Evolutionary conservation across 1,140 invertebrate species (phyloP).

Genomic region (Ceratina calcarata): DNA sequence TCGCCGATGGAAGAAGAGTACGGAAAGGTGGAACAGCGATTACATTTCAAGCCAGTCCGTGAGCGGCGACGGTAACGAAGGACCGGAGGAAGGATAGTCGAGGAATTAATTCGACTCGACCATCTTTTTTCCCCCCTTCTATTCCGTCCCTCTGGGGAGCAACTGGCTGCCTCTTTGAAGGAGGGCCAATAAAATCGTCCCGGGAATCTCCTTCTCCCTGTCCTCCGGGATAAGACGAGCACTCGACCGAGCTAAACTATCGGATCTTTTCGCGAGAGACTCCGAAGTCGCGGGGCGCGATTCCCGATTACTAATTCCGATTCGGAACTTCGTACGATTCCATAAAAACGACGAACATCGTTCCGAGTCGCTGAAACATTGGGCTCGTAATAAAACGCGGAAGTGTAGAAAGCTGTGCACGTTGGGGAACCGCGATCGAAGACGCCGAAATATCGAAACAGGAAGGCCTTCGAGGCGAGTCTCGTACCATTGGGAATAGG

Average conservation of each 20-base stretch:
- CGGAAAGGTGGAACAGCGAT: conserved; percentile 30
- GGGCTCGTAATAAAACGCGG: too few species aligned
- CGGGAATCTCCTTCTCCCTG: conserved; percentile 28
- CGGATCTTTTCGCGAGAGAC: conserved; percentile 30
- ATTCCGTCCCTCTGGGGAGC: conserved; percentile 35
- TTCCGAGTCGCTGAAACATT: too few species aligned
- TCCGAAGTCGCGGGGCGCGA: neutral
- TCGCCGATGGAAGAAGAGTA: neutral
- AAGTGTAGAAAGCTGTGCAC: neutral
- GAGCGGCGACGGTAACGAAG: conserved; percentile 41
- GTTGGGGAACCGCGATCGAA: conserved; percentile 4
- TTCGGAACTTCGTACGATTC: neutral
- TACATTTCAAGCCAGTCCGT: conserved; percentile 35
- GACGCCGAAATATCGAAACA: conserved; percentile 11
- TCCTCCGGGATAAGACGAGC: conserved; percentile 41
- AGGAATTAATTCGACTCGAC: conserved; percentile 51
- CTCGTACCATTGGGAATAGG: conserved; percentile 52
- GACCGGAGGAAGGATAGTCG: conserved; percentile 42
- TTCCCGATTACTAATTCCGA: conserved; percentile 2
- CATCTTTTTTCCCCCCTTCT: conserved; percentile 36
- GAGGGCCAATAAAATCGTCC: conserved; percentile 48
- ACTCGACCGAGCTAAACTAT: conserved; percentile 41
- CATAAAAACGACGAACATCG: neutral
- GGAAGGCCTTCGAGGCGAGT: neutral
- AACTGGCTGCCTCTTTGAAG: conserved; percentile 51